Evolutionary conservation across 2,113 vertebrate species (phyloP), one percentile per base, ranked within the genome.

Genomic region (Tonatia bakeri): DNA sequence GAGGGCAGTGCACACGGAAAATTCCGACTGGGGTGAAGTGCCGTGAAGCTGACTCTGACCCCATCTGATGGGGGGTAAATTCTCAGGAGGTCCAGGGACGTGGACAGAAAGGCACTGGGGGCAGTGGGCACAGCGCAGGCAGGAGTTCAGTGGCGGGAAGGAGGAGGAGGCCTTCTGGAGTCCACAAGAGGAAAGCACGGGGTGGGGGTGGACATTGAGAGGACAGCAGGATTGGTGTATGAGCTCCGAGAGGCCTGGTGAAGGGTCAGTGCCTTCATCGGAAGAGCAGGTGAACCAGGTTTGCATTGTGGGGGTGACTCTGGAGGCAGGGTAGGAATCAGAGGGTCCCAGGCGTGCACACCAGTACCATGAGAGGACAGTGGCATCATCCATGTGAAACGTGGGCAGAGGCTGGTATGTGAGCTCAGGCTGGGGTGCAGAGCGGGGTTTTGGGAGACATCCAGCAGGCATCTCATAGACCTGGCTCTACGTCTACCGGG

Each of bases 171-270:
- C 28, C 40, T 59, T 84, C 33, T 65, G 20, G 50, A 40, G 2
- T 81, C 19, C 79, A 70, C 22, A 65, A 59, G 33, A 91, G 83
- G 64, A 22, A 79, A 87, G 64, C 20, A 1, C 24, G 64, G 17
- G 22, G 13, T 47, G 16, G 20, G 31, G 14, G 50, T 52, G 54
- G 20, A 26, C 14, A 79, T 36, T 67, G 36, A 31, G 36, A 67
- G n/a, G 24, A 52, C n/a, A 54, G 3, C 1, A 0, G 40, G 40
- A 3, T 17, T 45, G 40, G 50, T 13, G 12, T 4, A 0, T 1
- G 5, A n/a, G 67, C 61, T 26, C 38, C 16, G 4, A 20, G 4
- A 13, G 10, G 3, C 26, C 28, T 3, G 9, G 4, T 31, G 72
- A 84, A 87, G 20, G 33, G 22, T n/a, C 14, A 12, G 4, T 13